Base-by-base conservation (phyloP, 1,140 invertebrate species). In the Drosophila paulistorum region DNA sequence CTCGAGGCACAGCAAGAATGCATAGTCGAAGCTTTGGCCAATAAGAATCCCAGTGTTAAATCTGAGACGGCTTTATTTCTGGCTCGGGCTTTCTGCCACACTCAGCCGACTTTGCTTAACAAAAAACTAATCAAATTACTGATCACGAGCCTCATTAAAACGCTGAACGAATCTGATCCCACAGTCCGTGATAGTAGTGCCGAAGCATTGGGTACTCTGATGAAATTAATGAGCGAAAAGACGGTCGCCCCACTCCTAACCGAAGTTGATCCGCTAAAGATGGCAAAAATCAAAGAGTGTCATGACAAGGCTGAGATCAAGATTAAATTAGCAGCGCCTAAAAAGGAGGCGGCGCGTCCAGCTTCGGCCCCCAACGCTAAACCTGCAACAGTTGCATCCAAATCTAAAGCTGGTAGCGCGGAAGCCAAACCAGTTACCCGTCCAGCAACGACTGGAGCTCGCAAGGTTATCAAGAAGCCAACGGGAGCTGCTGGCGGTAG, bases 21-120 rank as follows among this genome's bases (percentile, higher is more conserved):
- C 81, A 93, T 96, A 14, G 77, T 97, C 1, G 96, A 96, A 71
- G 96, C 97, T 0, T 93, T 99, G 42, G 96, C 96, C 30, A 98
- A 98, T 92, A 99, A 99, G 93, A 99, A 99, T 93, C 98, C 98
- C 0, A 95, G 95, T 10, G 97, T 99, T 1, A 99, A 98, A 93
- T 94, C 97, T 0, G 98, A 99, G 93, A 98, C 97, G 3, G 95
- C 97, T 1, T 91, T 95, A n/a, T 99, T 99, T 92, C 91, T 99
- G 55, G 94, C 96, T 0, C 94, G 98, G 66, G 96, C 96, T 41
- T 96, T 99, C 79, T 93, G 95, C 17, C 95, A 95, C 77, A 97
- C 96, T 14, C 96, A 96, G 55, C 95, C 97, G 0, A 93, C 94
- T 1, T 95, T 96, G 23, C 93, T 98, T 33, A 98, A 96, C 70